Percentiles rank a stretch among this genome's conserved stretches.
Evolutionary conservation across 2,797 vertebrate genomes (phyloP).

Genomic region (Carapus acus): DNA sequence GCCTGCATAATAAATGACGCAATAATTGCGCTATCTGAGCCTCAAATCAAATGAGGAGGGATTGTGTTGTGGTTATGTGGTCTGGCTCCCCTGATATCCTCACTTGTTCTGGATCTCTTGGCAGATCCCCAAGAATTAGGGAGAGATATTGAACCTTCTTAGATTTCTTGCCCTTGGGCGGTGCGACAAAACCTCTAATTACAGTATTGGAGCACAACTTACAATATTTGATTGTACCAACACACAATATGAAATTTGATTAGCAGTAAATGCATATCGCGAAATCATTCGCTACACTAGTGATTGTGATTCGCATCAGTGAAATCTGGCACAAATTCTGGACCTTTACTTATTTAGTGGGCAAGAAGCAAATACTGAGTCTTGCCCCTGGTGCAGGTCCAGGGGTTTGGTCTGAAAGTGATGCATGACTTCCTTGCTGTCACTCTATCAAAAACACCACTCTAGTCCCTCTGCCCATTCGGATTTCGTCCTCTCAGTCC

Average conservation of each 20-base stretch:
- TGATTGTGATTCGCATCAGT: constrained; percentile 14
- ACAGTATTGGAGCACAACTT: constrained; percentile 17
- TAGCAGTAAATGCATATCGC: constrained; percentile 30
- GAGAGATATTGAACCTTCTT: not conserved
- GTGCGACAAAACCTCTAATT: not conserved
- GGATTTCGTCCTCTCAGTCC: not conserved
- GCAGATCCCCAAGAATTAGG: constrained; percentile 7
- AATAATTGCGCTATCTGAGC: constrained; percentile 25
- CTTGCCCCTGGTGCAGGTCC: not conserved
- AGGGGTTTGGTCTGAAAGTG: not conserved
- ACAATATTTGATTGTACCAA: constrained; percentile 34
- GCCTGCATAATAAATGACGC: constrained; percentile 27
- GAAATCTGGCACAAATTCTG: constrained; percentile 5
- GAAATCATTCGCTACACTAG: constrained; percentile 9
- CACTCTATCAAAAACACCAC: not conserved
- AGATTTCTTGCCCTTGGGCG: constrained; percentile 19
- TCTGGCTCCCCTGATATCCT: constrained; percentile 21
- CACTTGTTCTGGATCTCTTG: constrained; percentile 22
- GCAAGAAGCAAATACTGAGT: not conserved
- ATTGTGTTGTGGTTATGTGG: constrained; percentile 20
- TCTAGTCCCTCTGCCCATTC: not conserved
- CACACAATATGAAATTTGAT: constrained; percentile 39
- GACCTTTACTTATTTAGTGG: not conserved
- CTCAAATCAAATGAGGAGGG: constrained; percentile 27
- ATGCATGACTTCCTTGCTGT: not conserved